Conservation (phyloP, 2,113 vertebrate genomes). For the Entelurus aequoreus region DNA sequence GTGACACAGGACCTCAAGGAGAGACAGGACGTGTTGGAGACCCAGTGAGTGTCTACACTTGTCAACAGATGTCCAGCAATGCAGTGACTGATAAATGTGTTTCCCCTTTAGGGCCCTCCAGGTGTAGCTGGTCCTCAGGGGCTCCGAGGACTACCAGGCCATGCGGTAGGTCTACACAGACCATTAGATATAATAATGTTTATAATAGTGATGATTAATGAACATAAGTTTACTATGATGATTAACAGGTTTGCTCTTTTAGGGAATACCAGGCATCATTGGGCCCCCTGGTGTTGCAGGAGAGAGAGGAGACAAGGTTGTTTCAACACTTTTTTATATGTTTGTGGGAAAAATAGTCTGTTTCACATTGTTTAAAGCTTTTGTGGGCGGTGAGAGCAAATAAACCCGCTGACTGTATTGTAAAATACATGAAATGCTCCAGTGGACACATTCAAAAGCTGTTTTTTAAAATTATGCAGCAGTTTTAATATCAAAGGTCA, state of each 20-base stretch:
- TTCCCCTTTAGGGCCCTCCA: slow-evolving; percentile 74
- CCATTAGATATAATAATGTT: background rate
- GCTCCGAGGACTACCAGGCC: slow-evolving; percentile 81
- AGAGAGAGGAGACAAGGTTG: slow-evolving; percentile 85
- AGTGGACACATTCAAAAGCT: too few species aligned
- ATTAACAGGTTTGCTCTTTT: slow-evolving; percentile 15
- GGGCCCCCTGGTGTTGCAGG: slow-evolving; percentile 84
- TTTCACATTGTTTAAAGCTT: too few species aligned
- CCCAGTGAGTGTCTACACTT: slow-evolving; percentile 76
- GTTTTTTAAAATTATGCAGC: too few species aligned
- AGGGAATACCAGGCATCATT: slow-evolving; percentile 83
- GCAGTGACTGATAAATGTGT: slow-evolving; percentile 8
- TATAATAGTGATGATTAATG: background rate
- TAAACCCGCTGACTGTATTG: too few species aligned
- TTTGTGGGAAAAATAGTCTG: too few species aligned
- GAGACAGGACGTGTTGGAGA: slow-evolving; percentile 76
- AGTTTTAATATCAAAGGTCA: too few species aligned
- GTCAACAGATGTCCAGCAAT: background rate
- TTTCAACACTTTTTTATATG: slow-evolving; percentile 20
- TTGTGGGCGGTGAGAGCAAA: too few species aligned
- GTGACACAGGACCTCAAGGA: slow-evolving; percentile 76
- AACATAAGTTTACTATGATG: background rate
- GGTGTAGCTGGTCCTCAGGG: slow-evolving; percentile 80
- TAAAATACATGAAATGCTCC: too few species aligned
- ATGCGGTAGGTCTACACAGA: slow-evolving; percentile 72